A percentile compares a stretch with the other conserved stretches of the same genome.
These are phyloP conservation scores for Meloe dianella DNA, from an alignment of 2,888 invertebrate species.

Conservation along the genomic window DNA sequence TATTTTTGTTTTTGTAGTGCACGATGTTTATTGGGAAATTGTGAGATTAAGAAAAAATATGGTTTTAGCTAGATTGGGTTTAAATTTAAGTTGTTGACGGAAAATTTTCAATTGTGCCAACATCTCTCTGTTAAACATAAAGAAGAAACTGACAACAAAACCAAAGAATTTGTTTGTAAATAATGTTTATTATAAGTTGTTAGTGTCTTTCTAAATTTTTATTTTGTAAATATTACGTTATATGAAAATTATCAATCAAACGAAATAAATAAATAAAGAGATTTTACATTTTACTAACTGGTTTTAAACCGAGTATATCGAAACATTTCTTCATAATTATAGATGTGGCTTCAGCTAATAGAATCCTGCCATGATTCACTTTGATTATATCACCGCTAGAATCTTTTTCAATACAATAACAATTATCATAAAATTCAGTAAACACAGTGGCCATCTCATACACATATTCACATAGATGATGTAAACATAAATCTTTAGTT, in stretches of 20 bases:
- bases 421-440: conserved; percentile 96
- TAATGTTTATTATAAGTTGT: conserved; percentile 22
- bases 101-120: conserved; percentile 31
- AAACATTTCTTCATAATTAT: conserved; percentile 86
- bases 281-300: conserved; percentile 88
- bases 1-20: conserved; percentile 62
- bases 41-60: conserved; percentile 75
- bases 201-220: conserved; percentile 28
- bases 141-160: conserved; percentile 24
- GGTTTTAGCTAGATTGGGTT: conserved; percentile 73
- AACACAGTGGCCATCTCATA: conserved; percentile 94
- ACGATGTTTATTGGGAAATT: conserved; percentile 78
- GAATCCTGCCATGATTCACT: conserved; percentile 84
- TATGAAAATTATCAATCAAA: conserved; percentile 7
- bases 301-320: conserved; percentile 87
- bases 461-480: conserved; percentile 91
- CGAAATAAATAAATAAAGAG: conserved; percentile 5
- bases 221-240: conserved; percentile 21
- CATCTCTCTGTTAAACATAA: not conserved
- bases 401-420: conserved; percentile 97
- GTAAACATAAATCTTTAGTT: conserved; percentile 80
- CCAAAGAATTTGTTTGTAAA: conserved; percentile 28
- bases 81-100: conserved; percentile 59
- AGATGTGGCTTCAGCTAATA: conserved; percentile 93
- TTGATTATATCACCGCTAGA: conserved; percentile 78